Evolutionary conservation across 2,113 vertebrate genomes (phyloP).

Genomic region (Nesoenas mayeri): DNA sequence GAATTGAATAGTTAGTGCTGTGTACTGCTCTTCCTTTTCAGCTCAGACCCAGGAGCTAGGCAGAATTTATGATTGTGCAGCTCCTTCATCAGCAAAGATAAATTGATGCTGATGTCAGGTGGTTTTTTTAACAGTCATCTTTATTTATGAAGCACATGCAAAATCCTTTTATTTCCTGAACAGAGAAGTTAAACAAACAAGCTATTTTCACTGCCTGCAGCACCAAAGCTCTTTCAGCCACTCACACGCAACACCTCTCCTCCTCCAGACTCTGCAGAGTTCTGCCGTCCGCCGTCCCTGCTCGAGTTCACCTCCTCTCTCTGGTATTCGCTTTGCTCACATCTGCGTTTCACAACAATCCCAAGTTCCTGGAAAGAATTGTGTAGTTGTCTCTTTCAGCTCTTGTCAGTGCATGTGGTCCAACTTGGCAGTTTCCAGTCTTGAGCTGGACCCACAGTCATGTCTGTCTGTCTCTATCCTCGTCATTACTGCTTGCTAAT

Average conservation of each 20-base stretch:
- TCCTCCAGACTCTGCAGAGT: not conserved
- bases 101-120: not conserved
- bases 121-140: not conserved
- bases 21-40: constrained; percentile 26
- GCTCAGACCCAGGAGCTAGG: not conserved
- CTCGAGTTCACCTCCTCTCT: not conserved
- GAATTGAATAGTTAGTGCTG: constrained; percentile 20
- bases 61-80: not conserved
- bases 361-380: not conserved
- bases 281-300: not conserved
- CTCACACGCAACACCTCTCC: not conserved
- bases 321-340: not conserved
- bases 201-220: not conserved
- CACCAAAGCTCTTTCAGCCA: not conserved
- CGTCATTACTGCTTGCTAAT: not conserved
- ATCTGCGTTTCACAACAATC: not conserved
- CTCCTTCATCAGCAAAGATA: not conserved
- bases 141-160: not conserved
- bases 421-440: not conserved
- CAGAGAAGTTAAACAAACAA: not conserved
- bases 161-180: not conserved
- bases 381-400: not conserved
- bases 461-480: not conserved
- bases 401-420: not conserved
- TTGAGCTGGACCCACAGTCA: not conserved